Evolutionary conservation across 2,888 invertebrate species (phyloP).

Genomic region (Tipula lateralis): DNA sequence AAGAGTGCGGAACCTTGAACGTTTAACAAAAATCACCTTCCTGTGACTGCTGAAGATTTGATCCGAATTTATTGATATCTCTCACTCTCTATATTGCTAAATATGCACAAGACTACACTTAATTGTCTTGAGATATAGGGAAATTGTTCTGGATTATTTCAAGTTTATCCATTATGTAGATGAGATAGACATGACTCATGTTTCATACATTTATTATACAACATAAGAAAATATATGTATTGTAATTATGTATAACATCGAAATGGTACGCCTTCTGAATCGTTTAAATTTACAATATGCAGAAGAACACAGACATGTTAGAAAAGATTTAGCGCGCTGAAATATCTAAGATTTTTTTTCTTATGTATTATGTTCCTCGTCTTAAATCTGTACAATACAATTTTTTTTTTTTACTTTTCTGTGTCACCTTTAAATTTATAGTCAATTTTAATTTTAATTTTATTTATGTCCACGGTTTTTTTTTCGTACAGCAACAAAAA

Average conservation of each 20-base stretch:
- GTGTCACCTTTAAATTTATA: conserved; percentile 11
- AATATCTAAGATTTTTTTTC: not conserved
- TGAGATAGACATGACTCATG: not conserved
- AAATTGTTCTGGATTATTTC: not conserved
- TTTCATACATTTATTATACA: no score
- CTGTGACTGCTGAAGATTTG: no score
- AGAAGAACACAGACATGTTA: not conserved
- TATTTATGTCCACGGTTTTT: conserved; percentile 4
- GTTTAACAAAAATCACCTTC: no score
- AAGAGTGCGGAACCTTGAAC: no score
- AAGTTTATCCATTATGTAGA: not conserved
- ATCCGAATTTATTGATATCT: not conserved
- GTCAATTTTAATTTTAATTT: conserved; percentile 11
- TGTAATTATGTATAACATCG: not conserved
- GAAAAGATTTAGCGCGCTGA: conserved; percentile 3
- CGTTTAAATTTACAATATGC: not conserved
- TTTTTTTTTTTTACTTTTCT: not conserved
- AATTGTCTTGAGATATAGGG: conserved; percentile 7
- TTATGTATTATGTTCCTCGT: not conserved
- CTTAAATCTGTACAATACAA: not conserved
- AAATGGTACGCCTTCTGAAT: conserved; percentile 24
- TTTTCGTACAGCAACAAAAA: not conserved
- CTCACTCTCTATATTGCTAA: not conserved
- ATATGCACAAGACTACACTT: not conserved
- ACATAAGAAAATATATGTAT: not conserved